Conservation (phyloP, 2,888 invertebrate genomes). For the Noctua pronuba region DNA sequence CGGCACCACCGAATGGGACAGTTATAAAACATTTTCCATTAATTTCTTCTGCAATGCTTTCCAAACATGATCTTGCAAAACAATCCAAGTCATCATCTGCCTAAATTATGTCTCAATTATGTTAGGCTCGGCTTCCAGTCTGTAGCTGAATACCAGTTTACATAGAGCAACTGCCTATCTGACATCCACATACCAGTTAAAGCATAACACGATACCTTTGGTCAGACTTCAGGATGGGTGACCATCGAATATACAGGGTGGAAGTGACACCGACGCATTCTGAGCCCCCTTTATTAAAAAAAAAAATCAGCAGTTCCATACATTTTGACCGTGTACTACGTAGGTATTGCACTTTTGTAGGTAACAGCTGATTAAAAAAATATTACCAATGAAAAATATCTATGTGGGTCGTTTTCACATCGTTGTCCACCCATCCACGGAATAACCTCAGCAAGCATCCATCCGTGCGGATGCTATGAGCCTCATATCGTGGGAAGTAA, state of each 20-base stretch:
- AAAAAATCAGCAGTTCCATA: no score
- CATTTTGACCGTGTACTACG: no score
- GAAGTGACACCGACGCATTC: no score
- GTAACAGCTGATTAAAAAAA: no score
- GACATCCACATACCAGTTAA: neutral
- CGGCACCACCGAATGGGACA: neutral
- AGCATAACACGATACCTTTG: neutral
- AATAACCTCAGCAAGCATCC: neutral
- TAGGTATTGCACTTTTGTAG: no score
- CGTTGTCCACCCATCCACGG: neutral
- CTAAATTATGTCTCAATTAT: neutral
- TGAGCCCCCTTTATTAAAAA: no score
- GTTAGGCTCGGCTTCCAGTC: neutral
- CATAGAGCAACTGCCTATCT: neutral
- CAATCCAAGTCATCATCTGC: neutral
- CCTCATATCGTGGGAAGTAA: conserved; percentile 33
- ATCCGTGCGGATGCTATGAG: neutral
- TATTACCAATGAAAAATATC: no score
- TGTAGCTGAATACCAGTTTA: neutral
- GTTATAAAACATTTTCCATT: neutral
- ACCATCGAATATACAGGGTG: neutral
- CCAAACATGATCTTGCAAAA: neutral
- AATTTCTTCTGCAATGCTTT: neutral
- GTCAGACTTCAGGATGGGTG: neutral
- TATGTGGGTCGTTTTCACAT: no score